Percentiles rank a stretch among this genome's conserved stretches.
Evolutionary conservation across 2,888 invertebrate genomes (phyloP).

Genomic region (Lasioglossum malachurum): DNA sequence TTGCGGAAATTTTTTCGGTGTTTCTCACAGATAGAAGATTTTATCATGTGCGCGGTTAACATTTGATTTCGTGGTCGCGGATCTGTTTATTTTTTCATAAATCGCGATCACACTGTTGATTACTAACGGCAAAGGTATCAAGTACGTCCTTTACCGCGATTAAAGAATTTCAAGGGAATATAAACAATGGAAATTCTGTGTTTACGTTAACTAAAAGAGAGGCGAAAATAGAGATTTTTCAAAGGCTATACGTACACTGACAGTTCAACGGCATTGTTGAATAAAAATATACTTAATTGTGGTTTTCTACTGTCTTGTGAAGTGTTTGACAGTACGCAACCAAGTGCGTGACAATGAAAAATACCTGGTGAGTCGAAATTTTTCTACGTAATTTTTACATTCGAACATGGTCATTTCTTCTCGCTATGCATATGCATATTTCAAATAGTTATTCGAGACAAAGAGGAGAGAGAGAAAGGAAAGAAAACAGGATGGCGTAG

Average conservation of each 20-base stretch:
- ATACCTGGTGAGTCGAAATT: slow-evolving; percentile 57
- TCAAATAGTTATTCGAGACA: slow-evolving; percentile 41
- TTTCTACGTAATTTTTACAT: slow-evolving; percentile 19
- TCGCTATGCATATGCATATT: slow-evolving; percentile 34
- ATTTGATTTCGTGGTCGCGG: slow-evolving; percentile 66
- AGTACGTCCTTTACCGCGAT: slow-evolving; percentile 25
- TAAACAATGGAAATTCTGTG: slow-evolving; percentile 22
- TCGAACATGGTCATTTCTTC: slow-evolving; percentile 24
- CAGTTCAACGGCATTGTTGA: slow-evolving; percentile 48
- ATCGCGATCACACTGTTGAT: slow-evolving; percentile 47
- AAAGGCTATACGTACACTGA: slow-evolving; percentile 39
- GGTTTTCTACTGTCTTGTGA: slow-evolving; percentile 32
- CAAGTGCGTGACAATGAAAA: slow-evolving; percentile 43
- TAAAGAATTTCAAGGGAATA: slow-evolving; percentile 9
- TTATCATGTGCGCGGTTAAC: slow-evolving; percentile 35
- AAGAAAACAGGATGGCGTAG: slow-evolving; percentile 26
- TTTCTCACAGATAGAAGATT: slow-evolving; percentile 19
- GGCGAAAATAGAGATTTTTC: slow-evolving; percentile 17
- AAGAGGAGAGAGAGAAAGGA: slow-evolving; percentile 49
- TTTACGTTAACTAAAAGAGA: not conserved
- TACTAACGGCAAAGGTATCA: slow-evolving; percentile 53
- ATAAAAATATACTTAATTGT: slow-evolving; percentile 15
- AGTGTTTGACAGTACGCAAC: slow-evolving; percentile 42
- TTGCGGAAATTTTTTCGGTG: slow-evolving; percentile 22
- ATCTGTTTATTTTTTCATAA: slow-evolving; percentile 65